Evolutionary conservation across 2,888 invertebrate genomes (phyloP), one percentile per base, ranked within the genome.

Genomic region (Drosophila ochracea): DNA sequence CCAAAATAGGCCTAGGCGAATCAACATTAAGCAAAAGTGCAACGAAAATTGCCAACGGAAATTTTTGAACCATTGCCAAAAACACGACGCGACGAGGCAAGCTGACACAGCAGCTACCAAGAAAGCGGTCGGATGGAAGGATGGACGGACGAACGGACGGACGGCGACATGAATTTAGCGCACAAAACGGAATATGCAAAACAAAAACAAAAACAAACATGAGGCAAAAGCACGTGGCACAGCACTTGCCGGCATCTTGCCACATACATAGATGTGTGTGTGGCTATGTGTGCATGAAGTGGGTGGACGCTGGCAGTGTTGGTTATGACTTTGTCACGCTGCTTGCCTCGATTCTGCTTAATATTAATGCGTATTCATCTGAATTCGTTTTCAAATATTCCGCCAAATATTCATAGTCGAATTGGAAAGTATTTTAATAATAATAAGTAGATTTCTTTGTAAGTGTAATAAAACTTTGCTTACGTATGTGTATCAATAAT

Each of bases 1-100:
- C 68, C 71, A 71, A 76, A 82, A 74, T 80, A 89, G 89, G 85
- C 89, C 85, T 89, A 86, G 75, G 73, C 85, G 85, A 86, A 89
- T 86, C 84, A 89, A 84, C 84, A 78, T 76, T 80, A 80, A 87
- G 87, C 85, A 82, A 73, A 74, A 80, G 76, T 80, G 84, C 89
- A 80, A 64, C 84, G 82, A 77, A 75, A 76, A 75, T 69, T 68
- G 68, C 74, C 76, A 84, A 75, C 76, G 57, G 60, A 67, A 60
- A 55, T 60, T 71, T 58, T 83, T 84, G 82, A 85, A 79, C 58
- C 71, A 52, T 73, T 89, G 86, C 84, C 87, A 79, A 84, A 84
- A 87, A 75, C 69, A 89, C 82, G 77, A 83, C 28, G 65, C 50
- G 52, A 62, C 62, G 59, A 68, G 62, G 64, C 70, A 79, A 58